These are phyloP conservation scores for Tiliacea aurago DNA, from an alignment of 2,888 invertebrate genomes.

Conservation along the genomic window DNA sequence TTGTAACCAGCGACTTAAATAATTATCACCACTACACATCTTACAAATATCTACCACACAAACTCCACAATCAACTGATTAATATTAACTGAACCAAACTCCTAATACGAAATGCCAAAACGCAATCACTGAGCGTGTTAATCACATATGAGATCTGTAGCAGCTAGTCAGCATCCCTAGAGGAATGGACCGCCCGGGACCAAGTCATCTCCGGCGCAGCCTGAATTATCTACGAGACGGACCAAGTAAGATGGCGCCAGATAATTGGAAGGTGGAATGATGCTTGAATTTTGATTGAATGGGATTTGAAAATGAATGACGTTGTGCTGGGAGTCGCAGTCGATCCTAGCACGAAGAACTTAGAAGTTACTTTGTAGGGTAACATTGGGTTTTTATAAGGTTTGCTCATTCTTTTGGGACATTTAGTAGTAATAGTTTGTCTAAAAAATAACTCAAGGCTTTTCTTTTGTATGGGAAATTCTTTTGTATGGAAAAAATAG, in stretches of 20 bases:
- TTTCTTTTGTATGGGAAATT: neutral
- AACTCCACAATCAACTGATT: slow-evolving; percentile 26
- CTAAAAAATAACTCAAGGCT: too few species aligned
- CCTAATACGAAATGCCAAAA: slow-evolving; percentile 45
- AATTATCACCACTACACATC: neutral
- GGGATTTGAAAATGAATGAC: slow-evolving; percentile 16
- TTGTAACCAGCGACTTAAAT: neutral
- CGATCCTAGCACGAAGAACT: neutral
- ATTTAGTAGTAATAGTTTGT: too few species aligned
- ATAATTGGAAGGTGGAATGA: slow-evolving; percentile 50
- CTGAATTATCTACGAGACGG: slow-evolving; percentile 58
- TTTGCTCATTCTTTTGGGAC: too few species aligned
- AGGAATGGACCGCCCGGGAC: slow-evolving; percentile 31
- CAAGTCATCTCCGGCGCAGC: slow-evolving; percentile 52
- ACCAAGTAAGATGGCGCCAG: slow-evolving; percentile 38
- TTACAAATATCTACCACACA: neutral
- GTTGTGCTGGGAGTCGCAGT: neutral
- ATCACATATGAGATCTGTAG: slow-evolving; percentile 57
- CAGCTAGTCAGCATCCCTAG: slow-evolving; percentile 24
- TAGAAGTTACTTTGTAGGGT: too few species aligned
- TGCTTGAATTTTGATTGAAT: slow-evolving; percentile 51
- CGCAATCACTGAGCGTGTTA: slow-evolving; percentile 48
- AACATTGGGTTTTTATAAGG: too few species aligned
- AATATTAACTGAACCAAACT: slow-evolving; percentile 26
- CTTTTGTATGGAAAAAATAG: neutral